Percentiles rank a stretch among this genome's conserved stretches.
Evolutionary conservation across 2,113 vertebrate species (phyloP).

Genomic region (Candoia aspera): DNA sequence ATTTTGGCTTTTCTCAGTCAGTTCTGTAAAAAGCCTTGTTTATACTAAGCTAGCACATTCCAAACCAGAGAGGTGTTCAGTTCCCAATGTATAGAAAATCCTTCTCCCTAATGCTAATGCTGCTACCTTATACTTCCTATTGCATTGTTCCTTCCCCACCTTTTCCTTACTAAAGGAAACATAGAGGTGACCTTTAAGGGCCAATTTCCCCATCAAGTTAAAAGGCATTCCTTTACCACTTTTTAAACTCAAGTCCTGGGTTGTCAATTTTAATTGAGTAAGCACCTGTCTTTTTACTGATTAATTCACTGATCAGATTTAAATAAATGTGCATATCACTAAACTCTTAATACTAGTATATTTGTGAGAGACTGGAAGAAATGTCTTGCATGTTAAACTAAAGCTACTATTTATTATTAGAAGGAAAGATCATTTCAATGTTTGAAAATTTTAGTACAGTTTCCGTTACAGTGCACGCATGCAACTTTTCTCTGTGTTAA

Average conservation of each 20-base stretch:
- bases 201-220: constrained; percentile 2
- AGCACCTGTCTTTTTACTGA: neutral
- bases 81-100: constrained; percentile 4
- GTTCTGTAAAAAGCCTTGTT: constrained; percentile 36
- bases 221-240: constrained; percentile 1
- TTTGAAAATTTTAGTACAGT: neutral
- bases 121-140: constrained; percentile 39
- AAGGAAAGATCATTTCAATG: neutral
- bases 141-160: neutral
- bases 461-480: no score
- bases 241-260: neutral
- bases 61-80: constrained; percentile 40
- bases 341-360: neutral
- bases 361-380: neutral
- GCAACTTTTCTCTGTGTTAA: no score
- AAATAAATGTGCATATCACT: neutral
- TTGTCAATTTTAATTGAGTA: neutral
- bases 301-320: neutral
- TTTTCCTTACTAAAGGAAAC: neutral
- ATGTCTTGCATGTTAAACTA: neutral
- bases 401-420: neutral
- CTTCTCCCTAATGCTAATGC: constrained; percentile 40
- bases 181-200: neutral
- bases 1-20: constrained; percentile 28
- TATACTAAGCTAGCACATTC: constrained; percentile 31